Conservation (phyloP, 2,113 vertebrate species). For the Sciurus niger region DNA sequence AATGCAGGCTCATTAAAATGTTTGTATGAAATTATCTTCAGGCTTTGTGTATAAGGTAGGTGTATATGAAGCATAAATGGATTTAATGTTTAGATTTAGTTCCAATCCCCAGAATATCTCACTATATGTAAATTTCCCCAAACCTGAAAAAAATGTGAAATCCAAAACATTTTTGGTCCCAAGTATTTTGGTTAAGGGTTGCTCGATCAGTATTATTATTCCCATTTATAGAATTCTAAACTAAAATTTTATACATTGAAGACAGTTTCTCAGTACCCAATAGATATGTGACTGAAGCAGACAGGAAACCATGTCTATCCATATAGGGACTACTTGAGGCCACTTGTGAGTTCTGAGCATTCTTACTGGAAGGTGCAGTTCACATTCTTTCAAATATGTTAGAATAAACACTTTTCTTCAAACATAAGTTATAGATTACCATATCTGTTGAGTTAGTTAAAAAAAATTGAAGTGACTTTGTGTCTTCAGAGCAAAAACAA, state of each 20-base stretch:
- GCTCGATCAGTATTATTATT: not conserved
- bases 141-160: not conserved
- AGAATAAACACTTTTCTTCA: not conserved
- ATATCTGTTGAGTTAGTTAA: not conserved
- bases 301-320: not conserved
- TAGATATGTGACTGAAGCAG: not conserved
- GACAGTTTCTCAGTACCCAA: not conserved
- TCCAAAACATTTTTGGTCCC: not conserved
- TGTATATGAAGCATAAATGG: not conserved
- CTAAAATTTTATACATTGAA: not conserved
- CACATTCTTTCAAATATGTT: constrained; percentile 12
- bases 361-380: not conserved
- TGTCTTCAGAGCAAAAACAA: not conserved
- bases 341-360: not conserved
- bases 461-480: not conserved
- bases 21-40: not conserved
- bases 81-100: not conserved
- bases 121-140: not conserved
- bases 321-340: not conserved
- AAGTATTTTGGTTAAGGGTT: not conserved
- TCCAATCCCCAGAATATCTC: not conserved
- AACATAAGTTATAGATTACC: not conserved
- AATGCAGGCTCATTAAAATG: not conserved
- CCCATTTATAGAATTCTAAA: not conserved
- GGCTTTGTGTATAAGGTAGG: not conserved